phyloP scores from a whole-genome alignment of 1,140 invertebrate species.

The Cydia fagiglandana region DNA sequence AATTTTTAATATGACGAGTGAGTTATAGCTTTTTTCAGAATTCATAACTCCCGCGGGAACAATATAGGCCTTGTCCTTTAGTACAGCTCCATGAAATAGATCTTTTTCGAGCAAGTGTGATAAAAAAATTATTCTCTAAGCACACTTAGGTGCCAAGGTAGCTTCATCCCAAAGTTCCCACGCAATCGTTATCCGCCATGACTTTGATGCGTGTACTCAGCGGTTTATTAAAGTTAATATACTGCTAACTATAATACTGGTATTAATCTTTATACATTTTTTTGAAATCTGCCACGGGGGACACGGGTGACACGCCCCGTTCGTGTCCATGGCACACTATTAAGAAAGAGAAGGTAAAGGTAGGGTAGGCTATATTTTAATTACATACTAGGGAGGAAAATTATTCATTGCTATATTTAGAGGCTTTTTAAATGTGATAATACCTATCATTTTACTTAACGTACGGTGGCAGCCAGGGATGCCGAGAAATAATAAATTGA shows the following conservation, averaged over 20 bases:
- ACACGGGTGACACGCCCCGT: conserved; percentile 31
- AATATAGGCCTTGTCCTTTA: too few species aligned
- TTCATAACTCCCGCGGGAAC: too few species aligned
- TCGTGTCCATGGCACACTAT: background rate
- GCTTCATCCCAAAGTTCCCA: too few species aligned
- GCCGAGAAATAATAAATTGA: background rate
- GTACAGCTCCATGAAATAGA: too few species aligned
- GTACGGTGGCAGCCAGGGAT: background rate
- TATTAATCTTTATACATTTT: background rate
- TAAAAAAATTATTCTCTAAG: too few species aligned
- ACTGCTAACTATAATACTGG: background rate
- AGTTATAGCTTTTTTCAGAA: too few species aligned
- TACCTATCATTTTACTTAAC: background rate
- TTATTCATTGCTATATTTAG: background rate
- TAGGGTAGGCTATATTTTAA: background rate
- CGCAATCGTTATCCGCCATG: too few species aligned
- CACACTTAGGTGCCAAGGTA: too few species aligned
- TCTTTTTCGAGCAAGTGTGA: too few species aligned
- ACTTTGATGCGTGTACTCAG: too few species aligned
- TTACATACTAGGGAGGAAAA: background rate
- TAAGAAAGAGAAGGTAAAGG: background rate
- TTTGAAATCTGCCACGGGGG: conserved; percentile 35
- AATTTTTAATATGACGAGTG: too few species aligned
- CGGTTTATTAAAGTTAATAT: background rate
- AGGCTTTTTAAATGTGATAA: background rate